Evolutionary conservation across 2,797 vertebrate genomes (phyloP).

Genomic region (Dromococcyx pavoninus): DNA sequence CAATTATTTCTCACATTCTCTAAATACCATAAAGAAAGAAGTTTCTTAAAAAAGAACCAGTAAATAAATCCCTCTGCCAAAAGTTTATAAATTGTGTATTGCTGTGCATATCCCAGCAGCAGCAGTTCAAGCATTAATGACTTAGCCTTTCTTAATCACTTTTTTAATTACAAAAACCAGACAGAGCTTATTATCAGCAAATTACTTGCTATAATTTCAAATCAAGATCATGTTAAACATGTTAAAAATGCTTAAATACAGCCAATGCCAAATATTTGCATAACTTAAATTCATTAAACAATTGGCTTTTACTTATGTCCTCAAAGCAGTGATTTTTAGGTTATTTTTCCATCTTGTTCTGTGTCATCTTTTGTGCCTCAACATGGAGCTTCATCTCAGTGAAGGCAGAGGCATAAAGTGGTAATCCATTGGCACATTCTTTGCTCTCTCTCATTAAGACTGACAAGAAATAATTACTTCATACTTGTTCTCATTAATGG

Average conservation of each 20-base stretch:
- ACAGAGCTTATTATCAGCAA: constrained; percentile 42
- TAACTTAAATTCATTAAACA: background rate
- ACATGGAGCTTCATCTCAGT: background rate
- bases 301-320: background rate
- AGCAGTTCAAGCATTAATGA: constrained; percentile 17
- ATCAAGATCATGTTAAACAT: background rate
- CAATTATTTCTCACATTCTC: constrained; percentile 1
- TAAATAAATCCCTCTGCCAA: constrained; percentile 43
- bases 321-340: background rate
- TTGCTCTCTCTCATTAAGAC: constrained; percentile 1
- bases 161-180: constrained; percentile 60
- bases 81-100: constrained; percentile 34
- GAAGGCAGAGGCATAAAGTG: background rate
- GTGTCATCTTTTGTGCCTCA: background rate
- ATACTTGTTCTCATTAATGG: constrained; percentile 9
- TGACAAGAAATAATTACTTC: background rate
- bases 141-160: constrained; percentile 41
- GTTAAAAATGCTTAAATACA: constrained; percentile 19
- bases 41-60: background rate
- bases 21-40: constrained; percentile 15
- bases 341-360: background rate
- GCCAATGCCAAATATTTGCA: background rate
- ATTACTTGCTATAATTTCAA: constrained; percentile 30
- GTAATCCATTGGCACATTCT: background rate
- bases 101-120: background rate